Evolutionary conservation across 2,113 vertebrate genomes (phyloP), one percentile per base, ranked within the genome.

Genomic region (Seriola quinqueradiata): DNA sequence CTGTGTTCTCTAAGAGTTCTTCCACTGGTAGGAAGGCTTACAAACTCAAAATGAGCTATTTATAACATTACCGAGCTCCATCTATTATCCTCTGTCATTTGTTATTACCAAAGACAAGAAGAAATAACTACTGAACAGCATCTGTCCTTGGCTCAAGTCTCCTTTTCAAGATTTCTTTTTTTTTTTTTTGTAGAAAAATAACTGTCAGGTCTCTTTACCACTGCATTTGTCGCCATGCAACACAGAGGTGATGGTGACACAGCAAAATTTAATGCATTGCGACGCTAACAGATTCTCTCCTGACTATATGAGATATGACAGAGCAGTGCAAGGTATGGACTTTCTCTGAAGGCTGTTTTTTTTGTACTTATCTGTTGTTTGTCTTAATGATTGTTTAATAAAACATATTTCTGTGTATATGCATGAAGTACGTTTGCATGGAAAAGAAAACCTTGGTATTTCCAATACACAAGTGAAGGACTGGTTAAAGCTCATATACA

Each of bases 161-260:
- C 32, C 21, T 23, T 52, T 76, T 71, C 5, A 58, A 72, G 25
- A 25, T 36, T 40, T 9, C 40, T 11, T 46, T 65, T 23, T 69
- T 65, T 65, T 52, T 48, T 44, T 66, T 50, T 21, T n/a, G 14
- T 46, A 8, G 8, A 10, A 73, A 76, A 82, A 58, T 54, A 16
- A 73, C 54, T 50, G 83, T 76, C 28, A 80, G 48, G 70, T 75
- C 46, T 75, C 71, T 69, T 75, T 60, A 63, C 25, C 36, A 55
- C 59, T 28, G 73, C 70, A 44, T 75, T 82, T 89, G 85, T 86
- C 67, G 52, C 81, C 79, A 70, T 85, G 80, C 86, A 66, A 68
- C 68, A 77, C 72, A 67, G 58, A 77, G 58, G 44, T 82, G 83
- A 78, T 88, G 91, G 88, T 91, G 91, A 92, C 90, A 87, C 77